Evolutionary conservation across 2,888 invertebrate genomes (phyloP), one percentile per base, ranked within the genome.

Genomic region (Hydropsyche betteni): DNA sequence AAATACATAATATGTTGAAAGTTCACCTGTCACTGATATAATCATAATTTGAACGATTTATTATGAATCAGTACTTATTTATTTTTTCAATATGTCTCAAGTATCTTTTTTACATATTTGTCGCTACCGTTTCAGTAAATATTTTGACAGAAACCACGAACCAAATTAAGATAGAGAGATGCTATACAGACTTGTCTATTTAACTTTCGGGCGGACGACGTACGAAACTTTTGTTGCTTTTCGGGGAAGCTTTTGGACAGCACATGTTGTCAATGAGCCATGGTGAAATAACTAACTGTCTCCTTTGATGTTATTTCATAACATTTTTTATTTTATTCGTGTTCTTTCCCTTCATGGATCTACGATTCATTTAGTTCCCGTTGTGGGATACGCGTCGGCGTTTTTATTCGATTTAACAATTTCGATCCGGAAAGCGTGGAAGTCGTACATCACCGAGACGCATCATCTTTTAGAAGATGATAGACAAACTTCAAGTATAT

Each of bases 91-190:
- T 24, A 24, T 24, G 24, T 8, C 44, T 44, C 44, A 44, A 44
- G 44, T 44, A 44, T 44, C 44, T 8, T 44, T 10, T 44, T 10
- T 44, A 8, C 6, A 44, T 8, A 44, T 44, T 44, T 44, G 44
- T 44, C 44, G 44, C 44, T 44, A 44, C 44, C 44, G 44, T 44
- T 44, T 44, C 7, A 52, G 74, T 75, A 69, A 77, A 77, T 77
- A 77, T 77, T 77, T 69, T 77, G 77, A 77, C 77, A 77, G 77
- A 68, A 77, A 77, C 77, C 77, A 77, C 76, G 74, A 74, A 68
- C 75, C 70, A 75, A 75, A 75, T 69, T 69, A 75, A 75, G 75
- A 75, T 75, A 70, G 69, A 58, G 50, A 69, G 75, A 75, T 61
- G 61, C 61, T 75, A 75, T 69, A 58, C 70, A 75, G 75, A 75